Evolutionary conservation across 2,888 invertebrate genomes (phyloP).

Genomic region (Lysandra coridon): DNA sequence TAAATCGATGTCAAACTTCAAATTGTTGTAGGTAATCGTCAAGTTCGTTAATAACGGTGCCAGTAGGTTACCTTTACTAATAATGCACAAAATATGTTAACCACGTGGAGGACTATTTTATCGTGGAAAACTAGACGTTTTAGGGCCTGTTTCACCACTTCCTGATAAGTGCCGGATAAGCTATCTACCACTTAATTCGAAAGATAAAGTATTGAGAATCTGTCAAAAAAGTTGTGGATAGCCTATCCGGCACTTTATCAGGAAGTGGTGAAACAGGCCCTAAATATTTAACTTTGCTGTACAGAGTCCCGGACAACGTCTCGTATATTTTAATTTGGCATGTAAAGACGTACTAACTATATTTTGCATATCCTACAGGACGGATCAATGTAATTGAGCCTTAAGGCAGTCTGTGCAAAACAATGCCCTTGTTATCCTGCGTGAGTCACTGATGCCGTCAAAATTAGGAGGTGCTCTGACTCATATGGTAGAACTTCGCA

Average conservation of each 20-base stretch:
- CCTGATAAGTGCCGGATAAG: no score
- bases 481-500: background rate
- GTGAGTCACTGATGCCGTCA: constrained; percentile 12
- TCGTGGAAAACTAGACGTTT: background rate
- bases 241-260: no score
- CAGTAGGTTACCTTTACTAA: background rate
- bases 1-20: background rate
- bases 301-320: no score
- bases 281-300: no score
- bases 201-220: no score
- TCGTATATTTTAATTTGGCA: no score
- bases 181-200: no score
- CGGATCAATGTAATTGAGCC: background rate
- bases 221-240: no score
- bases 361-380: background rate
- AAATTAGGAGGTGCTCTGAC: background rate
- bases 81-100: background rate
- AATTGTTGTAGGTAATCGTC: background rate
- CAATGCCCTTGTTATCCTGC: constrained; percentile 17
- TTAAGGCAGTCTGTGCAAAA: constrained; percentile 1
- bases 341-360: no score
- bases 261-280: no score
- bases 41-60: background rate
- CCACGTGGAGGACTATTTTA: background rate
- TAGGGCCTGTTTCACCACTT: no score